Percentiles rank a stretch among this genome's conserved stretches.
phyloP scores from a whole-genome alignment of 1,140 invertebrate genomes.

The Heterodera schachtii region DNA sequence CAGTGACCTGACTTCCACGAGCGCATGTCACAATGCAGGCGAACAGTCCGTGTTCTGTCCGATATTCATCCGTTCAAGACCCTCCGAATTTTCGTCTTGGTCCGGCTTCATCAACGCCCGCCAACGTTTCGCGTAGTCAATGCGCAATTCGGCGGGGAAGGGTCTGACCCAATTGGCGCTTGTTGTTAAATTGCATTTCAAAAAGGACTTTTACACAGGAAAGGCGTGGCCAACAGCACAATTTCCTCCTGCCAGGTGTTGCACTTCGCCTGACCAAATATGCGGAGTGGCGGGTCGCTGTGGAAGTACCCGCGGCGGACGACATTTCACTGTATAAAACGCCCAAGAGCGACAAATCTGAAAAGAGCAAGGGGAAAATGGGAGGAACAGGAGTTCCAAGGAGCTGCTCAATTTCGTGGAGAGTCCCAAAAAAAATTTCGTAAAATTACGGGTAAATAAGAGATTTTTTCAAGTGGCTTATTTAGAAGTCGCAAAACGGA shows the following conservation, averaged over 20 bases:
- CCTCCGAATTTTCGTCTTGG: constrained; percentile 52
- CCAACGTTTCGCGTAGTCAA: constrained; percentile 92
- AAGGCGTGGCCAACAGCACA: constrained; percentile 86
- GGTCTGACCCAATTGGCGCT: constrained; percentile 71
- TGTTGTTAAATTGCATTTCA: no score
- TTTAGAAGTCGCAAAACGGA: no score
- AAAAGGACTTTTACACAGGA: constrained; percentile 82
- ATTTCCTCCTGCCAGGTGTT: constrained; percentile 74
- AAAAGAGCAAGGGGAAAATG: constrained; percentile 51
- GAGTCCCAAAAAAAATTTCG: no score
- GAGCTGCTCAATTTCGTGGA: no score
- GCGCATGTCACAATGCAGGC: constrained; percentile 90
- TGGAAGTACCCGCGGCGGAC: constrained; percentile 94
- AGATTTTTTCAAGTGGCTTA: no score
- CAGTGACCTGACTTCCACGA: constrained; percentile 82
- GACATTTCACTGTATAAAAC: constrained; percentile 93
- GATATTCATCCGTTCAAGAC: constrained; percentile 78
- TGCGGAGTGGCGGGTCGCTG: constrained; percentile 96
- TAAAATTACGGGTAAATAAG: no score
- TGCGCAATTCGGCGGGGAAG: constrained; percentile 83
- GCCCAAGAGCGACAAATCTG: constrained; percentile 85
- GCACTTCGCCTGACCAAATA: constrained; percentile 76
- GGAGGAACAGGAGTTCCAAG: no score
- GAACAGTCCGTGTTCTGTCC: constrained; percentile 81
- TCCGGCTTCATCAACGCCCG: constrained; percentile 78